Conservation (phyloP, 2,797 vertebrate genomes). For the Sebastolobus altivelis region DNA sequence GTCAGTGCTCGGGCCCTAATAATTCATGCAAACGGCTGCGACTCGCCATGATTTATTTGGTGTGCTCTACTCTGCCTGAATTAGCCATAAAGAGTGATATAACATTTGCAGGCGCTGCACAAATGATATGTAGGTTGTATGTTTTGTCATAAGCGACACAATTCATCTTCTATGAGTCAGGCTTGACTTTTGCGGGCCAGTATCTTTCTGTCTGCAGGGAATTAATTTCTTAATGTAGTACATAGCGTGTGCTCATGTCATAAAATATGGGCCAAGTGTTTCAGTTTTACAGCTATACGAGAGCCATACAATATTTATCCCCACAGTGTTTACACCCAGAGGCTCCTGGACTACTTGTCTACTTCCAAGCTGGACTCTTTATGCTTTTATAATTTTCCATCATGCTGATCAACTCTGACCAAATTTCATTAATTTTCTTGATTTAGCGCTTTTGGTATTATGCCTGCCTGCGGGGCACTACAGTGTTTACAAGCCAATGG, state of each 20-base stretch:
- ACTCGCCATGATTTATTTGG: conserved; percentile 56
- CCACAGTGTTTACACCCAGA: conserved; percentile 30
- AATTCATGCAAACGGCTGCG: conserved; percentile 41
- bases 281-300: conserved; percentile 46
- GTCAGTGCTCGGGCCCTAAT: no score
- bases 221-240: conserved; percentile 67
- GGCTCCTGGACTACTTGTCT: conserved; percentile 5
- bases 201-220: conserved; percentile 45
- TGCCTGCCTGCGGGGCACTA: background rate
- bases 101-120: conserved; percentile 59
- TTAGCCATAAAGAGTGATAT: conserved; percentile 57
- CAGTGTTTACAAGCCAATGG: background rate
- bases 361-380: conserved; percentile 29
- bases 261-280: conserved; percentile 51
- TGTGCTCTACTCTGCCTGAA: conserved; percentile 50
- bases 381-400: conserved; percentile 38
- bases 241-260: conserved; percentile 31
- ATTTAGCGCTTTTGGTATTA: background rate
- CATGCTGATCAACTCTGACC: conserved; percentile 28
- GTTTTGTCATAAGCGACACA: conserved; percentile 53
- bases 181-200: conserved; percentile 23
- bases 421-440: conserved; percentile 25
- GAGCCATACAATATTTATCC: conserved; percentile 51
- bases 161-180: conserved; percentile 49
- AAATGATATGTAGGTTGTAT: conserved; percentile 70